phyloP scores from a whole-genome alignment of 2,888 invertebrate genomes.

The Melitaea athalia region DNA sequence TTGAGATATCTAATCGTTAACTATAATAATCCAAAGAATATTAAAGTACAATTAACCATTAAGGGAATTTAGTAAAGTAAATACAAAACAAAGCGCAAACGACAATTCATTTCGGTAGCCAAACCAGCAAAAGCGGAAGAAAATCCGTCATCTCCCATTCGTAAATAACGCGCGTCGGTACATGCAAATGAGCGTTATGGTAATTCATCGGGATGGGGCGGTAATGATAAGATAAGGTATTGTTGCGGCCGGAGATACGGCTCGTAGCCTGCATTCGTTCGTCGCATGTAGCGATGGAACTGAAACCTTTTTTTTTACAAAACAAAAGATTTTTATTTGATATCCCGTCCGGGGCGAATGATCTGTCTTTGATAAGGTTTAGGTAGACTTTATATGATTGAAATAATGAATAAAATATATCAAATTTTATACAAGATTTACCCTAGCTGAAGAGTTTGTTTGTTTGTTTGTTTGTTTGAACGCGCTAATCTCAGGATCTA shows the following conservation, averaged over 20 bases:
- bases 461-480: too few relatives aligned
- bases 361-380: neutral
- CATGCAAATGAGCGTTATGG: slow-evolving; percentile 79
- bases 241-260: slow-evolving; percentile 72
- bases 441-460: too few relatives aligned
- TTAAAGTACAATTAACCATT: neutral
- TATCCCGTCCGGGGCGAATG: slow-evolving; percentile 15
- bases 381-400: neutral
- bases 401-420: too few relatives aligned
- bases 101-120: slow-evolving; percentile 37
- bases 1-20: neutral
- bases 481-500: too few relatives aligned
- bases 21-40: neutral
- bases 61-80: slow-evolving; percentile 8
- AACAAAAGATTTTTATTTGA: slow-evolving; percentile 31
- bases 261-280: slow-evolving; percentile 42
- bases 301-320: slow-evolving; percentile 28
- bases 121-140: slow-evolving; percentile 68
- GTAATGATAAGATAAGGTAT: slow-evolving; percentile 77
- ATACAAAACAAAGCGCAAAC: slow-evolving; percentile 19
- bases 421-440: too few relatives aligned
- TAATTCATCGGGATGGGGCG: slow-evolving; percentile 75
- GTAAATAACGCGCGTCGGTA: slow-evolving; percentile 73
- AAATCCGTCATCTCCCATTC: slow-evolving; percentile 77
- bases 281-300: slow-evolving; percentile 28